These are phyloP conservation scores for Crenuchus spilurus DNA, from an alignment of 2,797 vertebrate species.

Conservation along the genomic window DNA sequence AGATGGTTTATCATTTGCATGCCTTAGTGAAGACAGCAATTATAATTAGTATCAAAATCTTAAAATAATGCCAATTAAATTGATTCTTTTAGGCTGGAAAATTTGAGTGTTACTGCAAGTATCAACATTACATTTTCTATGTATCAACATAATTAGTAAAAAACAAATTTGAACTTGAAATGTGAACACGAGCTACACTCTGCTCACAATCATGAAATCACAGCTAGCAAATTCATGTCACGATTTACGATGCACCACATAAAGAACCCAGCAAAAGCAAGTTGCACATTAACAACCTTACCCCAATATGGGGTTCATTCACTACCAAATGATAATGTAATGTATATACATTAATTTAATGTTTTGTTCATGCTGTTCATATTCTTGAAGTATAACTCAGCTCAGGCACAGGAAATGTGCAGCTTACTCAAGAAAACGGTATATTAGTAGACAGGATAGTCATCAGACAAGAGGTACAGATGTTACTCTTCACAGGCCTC, in stretches of 20 bases:
- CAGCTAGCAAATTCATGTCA: background rate
- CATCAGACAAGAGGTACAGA: background rate
- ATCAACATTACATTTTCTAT: too few species aligned
- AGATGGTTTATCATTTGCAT: conserved; percentile 5
- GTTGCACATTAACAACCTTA: background rate
- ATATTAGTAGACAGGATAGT: background rate
- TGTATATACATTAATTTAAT: conserved; percentile 68
- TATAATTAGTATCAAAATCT: background rate
- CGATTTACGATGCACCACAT: background rate
- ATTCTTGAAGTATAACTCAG: background rate
- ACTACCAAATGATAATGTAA: conserved; percentile 34
- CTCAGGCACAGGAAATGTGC: background rate
- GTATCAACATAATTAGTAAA: background rate
- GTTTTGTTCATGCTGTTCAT: conserved; percentile 18
- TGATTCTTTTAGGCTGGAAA: background rate
- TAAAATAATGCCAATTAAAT: background rate
- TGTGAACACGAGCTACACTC: background rate
- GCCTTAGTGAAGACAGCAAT: background rate
- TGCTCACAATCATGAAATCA: background rate
- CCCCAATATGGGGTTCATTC: conserved; percentile 50
- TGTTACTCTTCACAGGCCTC: background rate
- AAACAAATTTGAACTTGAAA: background rate
- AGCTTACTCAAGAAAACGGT: background rate
- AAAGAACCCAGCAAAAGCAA: conserved; percentile 2
- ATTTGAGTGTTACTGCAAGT: background rate